phyloP scores from a whole-genome alignment of 92 coral and sea anemone species.

The Diadumene lineata region DNA sequence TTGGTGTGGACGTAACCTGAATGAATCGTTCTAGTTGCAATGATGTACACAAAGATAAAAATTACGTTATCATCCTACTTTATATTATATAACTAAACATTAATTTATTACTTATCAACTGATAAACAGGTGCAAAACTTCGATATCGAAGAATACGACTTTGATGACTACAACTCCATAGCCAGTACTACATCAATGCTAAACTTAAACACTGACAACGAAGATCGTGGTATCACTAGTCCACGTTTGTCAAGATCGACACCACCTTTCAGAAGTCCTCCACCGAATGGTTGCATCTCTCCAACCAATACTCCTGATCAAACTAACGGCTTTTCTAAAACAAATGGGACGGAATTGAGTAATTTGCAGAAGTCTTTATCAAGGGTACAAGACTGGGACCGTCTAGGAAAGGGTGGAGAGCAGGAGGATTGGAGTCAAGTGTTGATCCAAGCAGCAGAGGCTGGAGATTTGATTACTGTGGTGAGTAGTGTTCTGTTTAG shows the following conservation, averaged over 20 bases:
- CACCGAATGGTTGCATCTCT: constrained; percentile 25
- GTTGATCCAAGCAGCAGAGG: constrained; percentile 71
- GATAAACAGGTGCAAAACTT: constrained; percentile 39
- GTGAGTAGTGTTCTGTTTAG: constrained; percentile 55
- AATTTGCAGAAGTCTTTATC: constrained; percentile 64
- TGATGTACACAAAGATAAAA: too few relatives aligned
- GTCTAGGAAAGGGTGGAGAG: constrained; percentile 46
- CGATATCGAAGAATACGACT: constrained; percentile 87
- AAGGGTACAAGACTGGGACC: constrained; percentile 76
- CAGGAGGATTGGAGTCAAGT: constrained; percentile 53
- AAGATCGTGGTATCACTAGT: constrained; percentile 25
- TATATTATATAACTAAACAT: too few relatives aligned
- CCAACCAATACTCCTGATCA: constrained; percentile 19
- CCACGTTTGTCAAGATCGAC: constrained; percentile 24
- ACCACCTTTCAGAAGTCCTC: background rate
- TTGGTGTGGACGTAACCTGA: too few relatives aligned
- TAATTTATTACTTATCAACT: too few relatives aligned
- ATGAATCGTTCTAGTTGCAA: too few relatives aligned
- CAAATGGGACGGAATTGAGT: constrained; percentile 28
- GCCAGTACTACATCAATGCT: constrained; percentile 88
- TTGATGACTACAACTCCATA: constrained; percentile 86
- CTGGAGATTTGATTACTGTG: constrained; percentile 77
- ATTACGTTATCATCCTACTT: too few relatives aligned
- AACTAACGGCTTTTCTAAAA: constrained; percentile 10
- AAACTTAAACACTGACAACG: constrained; percentile 55